Conservation (phyloP, 2,113 vertebrate genomes). For the Isurus oxyrinchus region DNA sequence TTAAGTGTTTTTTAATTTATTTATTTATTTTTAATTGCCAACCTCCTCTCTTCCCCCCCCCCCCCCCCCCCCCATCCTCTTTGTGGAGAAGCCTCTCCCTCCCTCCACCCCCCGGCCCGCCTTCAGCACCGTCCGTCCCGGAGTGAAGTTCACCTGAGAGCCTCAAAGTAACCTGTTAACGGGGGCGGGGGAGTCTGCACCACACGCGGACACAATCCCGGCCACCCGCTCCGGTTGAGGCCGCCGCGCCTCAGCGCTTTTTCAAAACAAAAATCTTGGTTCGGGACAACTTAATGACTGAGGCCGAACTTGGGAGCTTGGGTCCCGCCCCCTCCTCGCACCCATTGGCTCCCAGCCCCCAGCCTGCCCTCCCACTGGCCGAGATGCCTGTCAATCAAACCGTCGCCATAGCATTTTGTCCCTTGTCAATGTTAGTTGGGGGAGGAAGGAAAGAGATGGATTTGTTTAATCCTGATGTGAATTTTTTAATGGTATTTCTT, state of each 20-base stretch:
- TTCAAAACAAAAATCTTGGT: neutral
- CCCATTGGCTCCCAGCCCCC: neutral
- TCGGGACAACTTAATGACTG: conserved; percentile 27
- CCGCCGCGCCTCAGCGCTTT: neutral
- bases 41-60: neutral
- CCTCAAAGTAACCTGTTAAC: neutral
- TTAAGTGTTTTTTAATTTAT: neutral
- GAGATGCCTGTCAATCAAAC: neutral
- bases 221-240: no score
- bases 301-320: neutral
- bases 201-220: neutral
- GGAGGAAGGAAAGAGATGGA: neutral
- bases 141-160: neutral
- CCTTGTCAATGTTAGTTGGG: neutral
- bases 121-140: neutral
- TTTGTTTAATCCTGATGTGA: neutral
- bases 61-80: neutral
- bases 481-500: neutral
- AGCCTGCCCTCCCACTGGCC: neutral
- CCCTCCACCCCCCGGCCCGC: neutral
- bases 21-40: neutral
- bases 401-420: neutral
- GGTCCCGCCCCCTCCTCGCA: neutral
- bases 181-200: no score
- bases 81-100: neutral